Evolutionary conservation across 2,113 vertebrate genomes (phyloP).

Genomic region (Calonectris borealis): DNA sequence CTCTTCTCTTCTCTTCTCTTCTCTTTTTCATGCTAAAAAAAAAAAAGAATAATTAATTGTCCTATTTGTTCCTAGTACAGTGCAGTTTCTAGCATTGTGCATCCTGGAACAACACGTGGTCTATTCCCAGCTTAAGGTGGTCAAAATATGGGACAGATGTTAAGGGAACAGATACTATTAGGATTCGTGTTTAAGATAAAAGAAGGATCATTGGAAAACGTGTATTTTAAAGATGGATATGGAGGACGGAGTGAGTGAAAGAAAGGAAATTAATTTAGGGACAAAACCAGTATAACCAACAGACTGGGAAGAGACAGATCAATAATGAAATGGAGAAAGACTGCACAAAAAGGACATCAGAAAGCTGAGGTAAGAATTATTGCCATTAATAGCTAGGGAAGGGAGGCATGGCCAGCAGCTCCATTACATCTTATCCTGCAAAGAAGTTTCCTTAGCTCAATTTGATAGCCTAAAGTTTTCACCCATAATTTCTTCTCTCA

Average conservation of each 20-base stretch:
- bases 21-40: neutral
- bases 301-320: neutral
- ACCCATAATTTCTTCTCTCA: neutral
- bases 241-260: neutral
- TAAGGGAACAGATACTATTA: neutral
- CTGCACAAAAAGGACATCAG: neutral
- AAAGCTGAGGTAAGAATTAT: neutral
- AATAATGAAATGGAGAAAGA: neutral
- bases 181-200: neutral
- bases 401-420: neutral
- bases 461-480: neutral
- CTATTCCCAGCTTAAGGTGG: neutral
- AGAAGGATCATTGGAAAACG: neutral
- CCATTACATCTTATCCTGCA: neutral
- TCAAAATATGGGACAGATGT: neutral
- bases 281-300: neutral
- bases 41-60: neutral
- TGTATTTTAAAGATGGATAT: neutral
- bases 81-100: neutral
- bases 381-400: neutral
- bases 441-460: neutral
- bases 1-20: too few species aligned
- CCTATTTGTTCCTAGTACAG: neutral
- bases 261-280: neutral
- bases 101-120: neutral